These are phyloP conservation scores for Heliconius melpomene DNA, from an alignment of 1,140 invertebrate genomes.

Conservation along the genomic window DNA sequence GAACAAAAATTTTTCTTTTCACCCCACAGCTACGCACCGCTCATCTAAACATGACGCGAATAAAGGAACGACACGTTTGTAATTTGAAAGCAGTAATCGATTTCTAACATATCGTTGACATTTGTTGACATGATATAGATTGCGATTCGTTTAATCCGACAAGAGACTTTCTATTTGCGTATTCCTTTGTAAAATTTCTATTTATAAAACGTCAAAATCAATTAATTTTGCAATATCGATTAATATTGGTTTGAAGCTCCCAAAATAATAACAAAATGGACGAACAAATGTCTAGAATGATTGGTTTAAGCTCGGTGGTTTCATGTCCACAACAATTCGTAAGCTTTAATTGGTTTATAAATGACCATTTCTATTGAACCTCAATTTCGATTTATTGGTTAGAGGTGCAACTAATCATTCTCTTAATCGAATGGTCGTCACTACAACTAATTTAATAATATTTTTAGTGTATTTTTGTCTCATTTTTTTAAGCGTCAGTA, in stretches of 20 bases:
- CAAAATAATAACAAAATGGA: slow-evolving; percentile 1
- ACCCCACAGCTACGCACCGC: slow-evolving; percentile 7
- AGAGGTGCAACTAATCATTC: slow-evolving; percentile 42
- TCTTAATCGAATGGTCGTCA: slow-evolving; percentile 4
- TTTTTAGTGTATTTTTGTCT: background rate
- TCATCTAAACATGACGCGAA: slow-evolving; percentile 21
- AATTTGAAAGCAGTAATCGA: slow-evolving; percentile 18
- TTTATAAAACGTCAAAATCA: background rate
- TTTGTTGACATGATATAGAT: slow-evolving; percentile 9
- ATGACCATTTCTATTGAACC: slow-evolving; percentile 55
- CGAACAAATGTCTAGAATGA: background rate
- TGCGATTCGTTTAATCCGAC: background rate
- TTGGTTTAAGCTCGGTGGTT: slow-evolving; percentile 1
- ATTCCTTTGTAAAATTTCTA: background rate
- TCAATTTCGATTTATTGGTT: slow-evolving; percentile 60
- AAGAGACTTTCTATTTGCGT: background rate
- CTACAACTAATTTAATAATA: background rate
- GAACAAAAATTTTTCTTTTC: slow-evolving; percentile 34
- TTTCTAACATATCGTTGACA: slow-evolving; percentile 14
- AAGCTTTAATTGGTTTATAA: slow-evolving; percentile 43
- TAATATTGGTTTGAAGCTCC: background rate
- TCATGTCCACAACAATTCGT: slow-evolving; percentile 25
- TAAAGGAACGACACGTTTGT: slow-evolving; percentile 16
- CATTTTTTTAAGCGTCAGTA: background rate
- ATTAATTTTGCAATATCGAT: slow-evolving; percentile 1